These are phyloP conservation scores for Phylloscopus whistleri DNA, from an alignment of 2,113 vertebrate genomes.

Conservation along the genomic window DNA sequence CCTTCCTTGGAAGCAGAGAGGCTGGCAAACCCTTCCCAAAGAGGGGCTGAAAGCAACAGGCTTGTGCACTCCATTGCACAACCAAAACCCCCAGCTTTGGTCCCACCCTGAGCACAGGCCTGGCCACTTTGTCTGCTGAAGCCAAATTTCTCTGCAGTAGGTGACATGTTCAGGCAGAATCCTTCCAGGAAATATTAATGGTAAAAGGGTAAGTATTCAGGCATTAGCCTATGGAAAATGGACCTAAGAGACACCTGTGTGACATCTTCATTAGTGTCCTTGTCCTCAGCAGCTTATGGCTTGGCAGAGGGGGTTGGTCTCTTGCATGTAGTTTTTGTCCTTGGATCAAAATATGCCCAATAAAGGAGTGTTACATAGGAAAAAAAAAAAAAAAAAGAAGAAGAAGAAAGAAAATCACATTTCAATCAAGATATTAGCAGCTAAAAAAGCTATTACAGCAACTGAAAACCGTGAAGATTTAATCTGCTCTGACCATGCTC, in stretches of 20 bases:
- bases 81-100: not conserved
- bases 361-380: not conserved
- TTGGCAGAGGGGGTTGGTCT: not conserved
- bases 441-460: not conserved
- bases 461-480: conserved; percentile 1
- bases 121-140: not conserved
- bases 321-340: not conserved
- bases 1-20: not conserved
- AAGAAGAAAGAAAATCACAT: not conserved
- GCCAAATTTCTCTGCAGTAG: not conserved
- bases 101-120: not conserved
- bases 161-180: not conserved
- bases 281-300: not conserved
- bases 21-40: not conserved
- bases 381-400: not conserved
- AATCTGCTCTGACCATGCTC: not conserved
- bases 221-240: not conserved
- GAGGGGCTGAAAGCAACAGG: not conserved
- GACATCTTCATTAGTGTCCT: not conserved
- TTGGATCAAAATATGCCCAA: not conserved
- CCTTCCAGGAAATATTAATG: not conserved
- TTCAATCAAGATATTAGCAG: not conserved
- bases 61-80: accelerated
- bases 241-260: not conserved
- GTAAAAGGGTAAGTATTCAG: not conserved